Conservation (phyloP, 2,888 invertebrate species). For the Nycteola revayana region DNA sequence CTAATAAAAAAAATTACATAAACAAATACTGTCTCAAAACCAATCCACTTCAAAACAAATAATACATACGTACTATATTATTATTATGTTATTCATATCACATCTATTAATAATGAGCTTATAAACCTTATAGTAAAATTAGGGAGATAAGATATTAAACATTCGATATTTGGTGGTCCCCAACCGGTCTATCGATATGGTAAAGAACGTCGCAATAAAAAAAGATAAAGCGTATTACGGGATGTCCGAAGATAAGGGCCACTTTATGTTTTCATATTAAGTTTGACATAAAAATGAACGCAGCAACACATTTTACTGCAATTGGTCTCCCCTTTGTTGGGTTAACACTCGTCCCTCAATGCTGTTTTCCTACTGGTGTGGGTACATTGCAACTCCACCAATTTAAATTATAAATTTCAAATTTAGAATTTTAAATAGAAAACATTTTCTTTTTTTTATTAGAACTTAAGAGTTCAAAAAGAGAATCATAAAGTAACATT, state of each 20-base stretch:
- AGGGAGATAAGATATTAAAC: constrained; percentile 33
- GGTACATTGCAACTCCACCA: no score
- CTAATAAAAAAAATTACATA: no score
- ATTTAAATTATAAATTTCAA: no score
- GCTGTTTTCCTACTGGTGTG: constrained; percentile 18
- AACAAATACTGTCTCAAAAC: not conserved
- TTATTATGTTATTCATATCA: constrained; percentile 16
- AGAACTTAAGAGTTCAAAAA: no score
- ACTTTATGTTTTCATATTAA: constrained; percentile 68
- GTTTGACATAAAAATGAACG: constrained; percentile 62
- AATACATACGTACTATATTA: not conserved
- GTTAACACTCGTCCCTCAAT: constrained; percentile 30
- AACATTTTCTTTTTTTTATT: no score
- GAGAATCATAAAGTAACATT: no score
- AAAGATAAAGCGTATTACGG: constrained; percentile 67
- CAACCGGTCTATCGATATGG: constrained; percentile 36
- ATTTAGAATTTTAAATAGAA: no score
- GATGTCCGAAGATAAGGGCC: constrained; percentile 65
- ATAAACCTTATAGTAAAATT: constrained; percentile 30
- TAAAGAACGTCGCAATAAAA: constrained; percentile 63
- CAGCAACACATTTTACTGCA: constrained; percentile 51
- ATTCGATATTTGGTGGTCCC: constrained; percentile 31
- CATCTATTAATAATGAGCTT: constrained; percentile 25
- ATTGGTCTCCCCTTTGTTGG: constrained; percentile 48
- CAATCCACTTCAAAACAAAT: constrained; percentile 1